Evolutionary conservation across 2,797 vertebrate species (phyloP), one percentile per base, ranked within the genome.

Genomic region (Selene dorsalis): DNA sequence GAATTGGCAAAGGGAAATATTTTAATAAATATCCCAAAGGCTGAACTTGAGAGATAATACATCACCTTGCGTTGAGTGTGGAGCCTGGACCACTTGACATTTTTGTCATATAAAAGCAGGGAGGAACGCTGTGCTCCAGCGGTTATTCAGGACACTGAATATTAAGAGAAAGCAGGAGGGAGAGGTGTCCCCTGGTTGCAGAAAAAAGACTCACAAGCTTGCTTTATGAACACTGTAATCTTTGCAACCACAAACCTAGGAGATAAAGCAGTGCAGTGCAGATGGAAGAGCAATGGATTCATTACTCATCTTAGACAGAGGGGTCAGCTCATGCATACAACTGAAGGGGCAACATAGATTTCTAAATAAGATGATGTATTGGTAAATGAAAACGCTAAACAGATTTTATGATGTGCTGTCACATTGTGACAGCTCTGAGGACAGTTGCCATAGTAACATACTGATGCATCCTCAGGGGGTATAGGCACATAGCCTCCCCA

Each of bases 21-120:
- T 87, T 62, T 69, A 86, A 90, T 88, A 89, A 88, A 91, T 73
- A 88, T 89, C 89, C 81, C 84, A 78, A 76, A 87, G 79, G 84
- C 84, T 86, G 84, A 82, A 80, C 82, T 59, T 74, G 47, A 82
- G 68, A 87, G 86, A 88, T 87, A 82, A 88, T 90, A 72, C 45
- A 87, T 91, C 84, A 87, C 69, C 76, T 35, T 18, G 78, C 73
- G 74, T 52, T 77, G 85, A 89, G 84, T 69, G 80, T 12, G 68
- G 81, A 87, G 77, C 82, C 0, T 32, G 38, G 69, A 80, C 64
- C 84, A 86, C 84, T 90, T 89, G 88, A 93, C 90, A 88, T 93
- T 91, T 89, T 72, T 81, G 83, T 89, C 80, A 70, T 70, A 85
- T 86, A 65, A 87, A 89, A 78, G 65, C 66, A 84, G 74, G 66